These are phyloP conservation scores for Diplodus puntazzo DNA, from an alignment of 2,797 vertebrate species.

Conservation along the genomic window DNA sequence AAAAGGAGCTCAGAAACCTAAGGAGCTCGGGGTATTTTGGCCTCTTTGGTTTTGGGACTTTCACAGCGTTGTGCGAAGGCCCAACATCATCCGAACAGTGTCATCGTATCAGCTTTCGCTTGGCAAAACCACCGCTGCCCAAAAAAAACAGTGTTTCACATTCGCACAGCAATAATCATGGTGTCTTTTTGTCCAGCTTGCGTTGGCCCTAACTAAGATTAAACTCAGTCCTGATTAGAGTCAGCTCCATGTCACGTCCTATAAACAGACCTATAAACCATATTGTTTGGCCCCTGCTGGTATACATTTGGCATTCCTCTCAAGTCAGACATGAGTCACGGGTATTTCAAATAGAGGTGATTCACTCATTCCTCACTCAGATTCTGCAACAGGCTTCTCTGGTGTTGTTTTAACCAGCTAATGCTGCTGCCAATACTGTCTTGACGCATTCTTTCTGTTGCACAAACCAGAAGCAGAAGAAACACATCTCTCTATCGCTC, in stretches of 20 bases:
- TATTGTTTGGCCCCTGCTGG: slow-evolving; percentile 47
- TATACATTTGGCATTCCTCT: slow-evolving; percentile 67
- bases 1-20: slow-evolving; percentile 59
- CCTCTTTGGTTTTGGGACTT: slow-evolving; percentile 52
- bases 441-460: slow-evolving; percentile 69
- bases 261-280: slow-evolving; percentile 40
- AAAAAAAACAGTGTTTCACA: slow-evolving; percentile 50
- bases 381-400: slow-evolving; percentile 62
- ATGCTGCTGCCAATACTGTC: slow-evolving; percentile 52
- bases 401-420: slow-evolving; percentile 56
- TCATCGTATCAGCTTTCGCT: slow-evolving; percentile 68
- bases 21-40: slow-evolving; percentile 57
- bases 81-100: slow-evolving; percentile 52
- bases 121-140: slow-evolving; percentile 51
- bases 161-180: slow-evolving; percentile 46
- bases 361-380: slow-evolving; percentile 77
- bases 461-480: slow-evolving; percentile 58
- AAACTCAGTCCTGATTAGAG: slow-evolving; percentile 21
- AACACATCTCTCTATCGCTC: background rate
- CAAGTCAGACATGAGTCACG: slow-evolving; percentile 74
- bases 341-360: slow-evolving; percentile 74
- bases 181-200: slow-evolving; percentile 42
- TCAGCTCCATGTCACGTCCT: slow-evolving; percentile 6
- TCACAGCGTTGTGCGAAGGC: slow-evolving; percentile 61
- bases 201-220: slow-evolving; percentile 17